A percentile compares a stretch with the other conserved stretches of the same genome.
Conservation (phyloP, 2,113 vertebrate genomes). For the Danio rerio region GRCz12tu NC_133181.1:9309001-9309500, state of each 20-base stretch:
- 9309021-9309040: too few species aligned
- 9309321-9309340: conserved; percentile 3
- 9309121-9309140: too few species aligned
- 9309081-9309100: too few species aligned
- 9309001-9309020: too few species aligned
- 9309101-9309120: too few species aligned
- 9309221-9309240: too few species aligned
- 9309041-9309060: too few species aligned
- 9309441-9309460: conserved; percentile 95
- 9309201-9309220: too few species aligned
- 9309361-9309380: conserved; percentile 92
- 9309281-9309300: neutral
- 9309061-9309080: too few species aligned
- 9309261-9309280: neutral
- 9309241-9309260: neutral
- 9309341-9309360: conserved; percentile 96
- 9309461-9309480: conserved; percentile 86
- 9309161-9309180: too few species aligned
- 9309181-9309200: too few species aligned
- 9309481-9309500: conserved; percentile 38
- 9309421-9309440: conserved; percentile 97
- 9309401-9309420: conserved; percentile 95
- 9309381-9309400: conserved; percentile 92
- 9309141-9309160: too few species aligned
- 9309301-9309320: neutral